Conservation (phyloP, 2,797 vertebrate species). For the Sebastes minor region DNA sequence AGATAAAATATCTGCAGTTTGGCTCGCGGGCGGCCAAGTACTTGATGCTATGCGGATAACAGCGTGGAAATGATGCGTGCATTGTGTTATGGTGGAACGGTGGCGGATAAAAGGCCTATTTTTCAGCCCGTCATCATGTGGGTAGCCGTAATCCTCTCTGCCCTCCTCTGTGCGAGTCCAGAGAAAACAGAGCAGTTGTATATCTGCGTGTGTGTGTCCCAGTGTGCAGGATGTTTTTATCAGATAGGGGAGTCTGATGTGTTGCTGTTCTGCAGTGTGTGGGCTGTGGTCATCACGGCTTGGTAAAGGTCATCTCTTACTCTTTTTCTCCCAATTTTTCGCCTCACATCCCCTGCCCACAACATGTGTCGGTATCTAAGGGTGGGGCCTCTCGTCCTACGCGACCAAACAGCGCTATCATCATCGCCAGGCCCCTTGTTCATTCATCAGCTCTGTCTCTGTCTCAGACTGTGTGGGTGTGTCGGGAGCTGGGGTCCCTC, state of each 20-base stretch:
- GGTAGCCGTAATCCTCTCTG: constrained; percentile 72
- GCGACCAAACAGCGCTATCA: constrained; percentile 46
- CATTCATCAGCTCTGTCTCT: constrained; percentile 61
- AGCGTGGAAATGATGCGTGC: constrained; percentile 74
- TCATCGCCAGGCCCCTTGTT: constrained; percentile 59
- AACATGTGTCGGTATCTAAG: constrained; percentile 51
- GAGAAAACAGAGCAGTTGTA: constrained; percentile 58
- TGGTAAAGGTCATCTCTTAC: constrained; percentile 69
- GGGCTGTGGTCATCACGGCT: constrained; percentile 65
- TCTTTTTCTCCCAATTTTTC: constrained; percentile 41
- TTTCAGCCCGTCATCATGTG: constrained; percentile 78
- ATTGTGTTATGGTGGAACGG: constrained; percentile 73
- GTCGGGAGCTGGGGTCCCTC: constrained; percentile 53
- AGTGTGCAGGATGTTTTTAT: constrained; percentile 54
- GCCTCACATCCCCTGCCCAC: constrained; percentile 65
- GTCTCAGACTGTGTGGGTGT: constrained; percentile 62
- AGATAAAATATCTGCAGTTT: constrained; percentile 47
- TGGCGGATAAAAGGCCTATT: constrained; percentile 74
- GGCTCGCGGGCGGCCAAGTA: constrained; percentile 42
- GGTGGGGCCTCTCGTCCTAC: constrained; percentile 51
- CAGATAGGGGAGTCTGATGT: constrained; percentile 61
- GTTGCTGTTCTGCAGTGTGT: constrained; percentile 65
- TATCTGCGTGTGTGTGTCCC: constrained; percentile 19
- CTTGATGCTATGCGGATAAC: constrained; percentile 63
- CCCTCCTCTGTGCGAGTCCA: constrained; percentile 63